These are phyloP conservation scores for Apamea epomidion DNA, from an alignment of 2,888 invertebrate species.

Conservation along the genomic window DNA sequence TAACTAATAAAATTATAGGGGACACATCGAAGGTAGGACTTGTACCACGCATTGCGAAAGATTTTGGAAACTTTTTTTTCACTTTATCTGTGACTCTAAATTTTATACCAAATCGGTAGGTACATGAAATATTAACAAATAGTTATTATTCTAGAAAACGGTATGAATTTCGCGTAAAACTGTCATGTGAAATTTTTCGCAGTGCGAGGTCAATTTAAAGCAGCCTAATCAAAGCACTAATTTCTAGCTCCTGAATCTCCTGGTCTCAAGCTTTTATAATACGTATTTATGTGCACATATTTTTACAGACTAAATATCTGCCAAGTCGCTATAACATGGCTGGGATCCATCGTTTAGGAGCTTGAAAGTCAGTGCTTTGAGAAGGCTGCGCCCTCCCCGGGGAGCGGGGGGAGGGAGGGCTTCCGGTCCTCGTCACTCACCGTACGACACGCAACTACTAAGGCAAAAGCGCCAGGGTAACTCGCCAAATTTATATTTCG, in stretches of 20 bases:
- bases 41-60: conserved; percentile 27
- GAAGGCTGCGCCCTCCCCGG: conserved; percentile 24
- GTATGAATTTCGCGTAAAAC: not conserved
- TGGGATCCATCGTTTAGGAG: not conserved
- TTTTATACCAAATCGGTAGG: not conserved
- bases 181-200: not conserved
- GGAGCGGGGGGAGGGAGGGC: conserved; percentile 32
- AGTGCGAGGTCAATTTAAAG: not conserved
- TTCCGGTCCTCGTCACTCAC: conserved; percentile 51
- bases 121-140: not conserved
- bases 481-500: not conserved
- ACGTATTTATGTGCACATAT: not conserved
- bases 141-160: not conserved
- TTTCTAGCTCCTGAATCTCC: not conserved
- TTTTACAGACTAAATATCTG: not conserved
- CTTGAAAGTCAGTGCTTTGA: not conserved
- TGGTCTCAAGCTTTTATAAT: not conserved
- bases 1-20: not conserved
- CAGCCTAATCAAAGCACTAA: conserved; percentile 18
- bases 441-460: not conserved
- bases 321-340: not conserved
- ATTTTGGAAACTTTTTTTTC: not conserved
- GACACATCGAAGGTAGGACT: not conserved
- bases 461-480: no score
- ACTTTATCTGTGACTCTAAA: not conserved